A percentile compares a stretch with the other conserved stretches of the same genome.
Evolutionary conservation across 2,113 vertebrate species (phyloP).

Genomic region (Lophotis ruficrista): DNA sequence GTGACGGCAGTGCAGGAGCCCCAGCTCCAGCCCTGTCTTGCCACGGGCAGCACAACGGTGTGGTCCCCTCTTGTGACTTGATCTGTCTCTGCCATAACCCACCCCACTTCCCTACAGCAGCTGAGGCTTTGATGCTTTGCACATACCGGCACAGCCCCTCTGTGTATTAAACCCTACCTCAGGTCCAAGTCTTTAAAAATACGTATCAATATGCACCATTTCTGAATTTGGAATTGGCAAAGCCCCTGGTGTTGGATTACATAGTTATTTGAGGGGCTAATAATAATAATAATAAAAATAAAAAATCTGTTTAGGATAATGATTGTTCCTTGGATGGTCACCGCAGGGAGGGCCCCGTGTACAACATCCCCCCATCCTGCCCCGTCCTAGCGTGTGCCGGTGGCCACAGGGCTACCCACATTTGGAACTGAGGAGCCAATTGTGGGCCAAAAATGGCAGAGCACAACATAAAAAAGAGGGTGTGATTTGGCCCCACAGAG

Average conservation of each 20-base stretch:
- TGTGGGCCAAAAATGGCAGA: slow-evolving; percentile 40
- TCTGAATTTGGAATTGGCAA: background rate
- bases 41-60: background rate
- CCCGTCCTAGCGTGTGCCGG: background rate
- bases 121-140: background rate
- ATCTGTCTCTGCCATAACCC: background rate
- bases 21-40: background rate
- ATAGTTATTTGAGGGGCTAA: background rate
- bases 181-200: background rate
- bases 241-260: background rate
- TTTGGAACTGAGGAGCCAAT: background rate
- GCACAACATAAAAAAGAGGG: background rate
- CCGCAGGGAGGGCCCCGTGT: accelerated
- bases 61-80: background rate
- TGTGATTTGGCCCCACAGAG: slow-evolving; percentile 32
- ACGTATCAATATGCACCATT: accelerated
- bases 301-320: background rate
- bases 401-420: background rate
- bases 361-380: background rate
- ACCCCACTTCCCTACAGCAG: background rate
- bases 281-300: background rate
- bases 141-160: background rate
- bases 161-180: background rate
- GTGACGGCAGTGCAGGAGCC: background rate
- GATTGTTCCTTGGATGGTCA: background rate